Evolutionary conservation across 1,140 invertebrate species (phyloP).

Genomic region (Dufourea novaeangliae): DNA sequence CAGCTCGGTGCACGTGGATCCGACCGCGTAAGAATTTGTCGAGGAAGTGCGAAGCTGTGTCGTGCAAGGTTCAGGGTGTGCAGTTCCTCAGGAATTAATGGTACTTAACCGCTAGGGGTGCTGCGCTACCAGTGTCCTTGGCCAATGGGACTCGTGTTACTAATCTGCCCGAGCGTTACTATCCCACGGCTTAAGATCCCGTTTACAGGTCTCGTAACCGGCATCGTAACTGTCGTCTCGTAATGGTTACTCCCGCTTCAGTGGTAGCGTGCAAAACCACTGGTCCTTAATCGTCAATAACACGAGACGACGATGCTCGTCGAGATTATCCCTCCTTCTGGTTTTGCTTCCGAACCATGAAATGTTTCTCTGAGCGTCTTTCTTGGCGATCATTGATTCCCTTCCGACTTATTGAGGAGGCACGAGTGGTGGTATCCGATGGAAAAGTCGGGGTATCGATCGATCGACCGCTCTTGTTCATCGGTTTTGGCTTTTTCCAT

Average conservation of each 20-base stretch:
- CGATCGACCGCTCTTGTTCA: neutral
- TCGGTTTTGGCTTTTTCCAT: neutral
- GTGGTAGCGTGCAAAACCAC: conserved; percentile 32
- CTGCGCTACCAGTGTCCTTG: conserved; percentile 26
- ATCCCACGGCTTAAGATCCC: conserved; percentile 36
- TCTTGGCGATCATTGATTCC: neutral
- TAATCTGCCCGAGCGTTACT: conserved; percentile 27
- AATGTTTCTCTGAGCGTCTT: conserved; percentile 13
- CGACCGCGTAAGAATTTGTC: neutral
- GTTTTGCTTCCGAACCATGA: neutral
- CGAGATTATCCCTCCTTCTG: neutral
- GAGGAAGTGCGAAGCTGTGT: conserved; percentile 12
- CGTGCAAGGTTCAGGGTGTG: conserved; percentile 26
- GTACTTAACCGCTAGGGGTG: conserved; percentile 2
- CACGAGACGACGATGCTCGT: neutral
- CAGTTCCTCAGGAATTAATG: conserved; percentile 18
- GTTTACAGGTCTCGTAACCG: conserved; percentile 56
- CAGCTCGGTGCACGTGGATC: neutral
- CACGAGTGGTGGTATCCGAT: neutral
- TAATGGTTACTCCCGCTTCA: conserved; percentile 60
- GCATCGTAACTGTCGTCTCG: conserved; percentile 54
- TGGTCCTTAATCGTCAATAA: conserved; percentile 63
- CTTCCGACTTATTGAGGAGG: neutral
- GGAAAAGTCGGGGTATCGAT: neutral
- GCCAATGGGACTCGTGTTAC: conserved; percentile 20